Evolutionary conservation across 2,888 invertebrate species (phyloP), one percentile per base, ranked within the genome.

Genomic region (Apamea monoglypha): DNA sequence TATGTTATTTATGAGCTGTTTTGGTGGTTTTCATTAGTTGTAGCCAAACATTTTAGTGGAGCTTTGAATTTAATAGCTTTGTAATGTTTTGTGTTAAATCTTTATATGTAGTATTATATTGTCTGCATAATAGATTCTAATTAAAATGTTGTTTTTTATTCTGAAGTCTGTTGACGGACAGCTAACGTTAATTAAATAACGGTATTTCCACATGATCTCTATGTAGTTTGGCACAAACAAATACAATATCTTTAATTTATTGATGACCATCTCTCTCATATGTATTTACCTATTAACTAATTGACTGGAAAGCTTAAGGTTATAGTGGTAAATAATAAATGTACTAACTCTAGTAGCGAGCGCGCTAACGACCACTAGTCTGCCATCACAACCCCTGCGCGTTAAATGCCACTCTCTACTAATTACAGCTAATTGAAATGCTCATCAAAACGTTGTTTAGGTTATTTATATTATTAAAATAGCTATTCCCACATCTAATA

Each of bases 1-100:
- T n/a, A 14, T 6, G n/a, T 74, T 83, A 76, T 87, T 80, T 86
- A 83, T 81, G 18, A 47, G 32, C 10, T 44, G 50, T 70, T 81
- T 75, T 59, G 66, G 56, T 36, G 14, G 72, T 53, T 80, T 70
- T 85, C 77, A 81, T 80, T 76, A 78, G 50, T 66, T 70, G 69
- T 59, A 40, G 72, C 66, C 16, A 21, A 77, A 81, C 56, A 74
- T 75, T 76, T 50, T 76, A 44, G 32, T 14, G 59, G 18, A 59
- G 73, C 40, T 69, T 69, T 73, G 32, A 73, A 66, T 40, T 36
- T 12, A 61, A 59, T 74, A 44, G 32, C 29, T 44, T 53, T 32
- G 29, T n/a, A 25, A 47, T 61, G 14, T 69, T 36, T 32, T 61
- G n/a, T 61, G 50, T 63, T 47, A 29, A 18, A 29, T 72, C 21